Conservation (phyloP, 53 echinoderm and acorn worm genomes). For the Mesocentrotus franciscanus region DNA sequence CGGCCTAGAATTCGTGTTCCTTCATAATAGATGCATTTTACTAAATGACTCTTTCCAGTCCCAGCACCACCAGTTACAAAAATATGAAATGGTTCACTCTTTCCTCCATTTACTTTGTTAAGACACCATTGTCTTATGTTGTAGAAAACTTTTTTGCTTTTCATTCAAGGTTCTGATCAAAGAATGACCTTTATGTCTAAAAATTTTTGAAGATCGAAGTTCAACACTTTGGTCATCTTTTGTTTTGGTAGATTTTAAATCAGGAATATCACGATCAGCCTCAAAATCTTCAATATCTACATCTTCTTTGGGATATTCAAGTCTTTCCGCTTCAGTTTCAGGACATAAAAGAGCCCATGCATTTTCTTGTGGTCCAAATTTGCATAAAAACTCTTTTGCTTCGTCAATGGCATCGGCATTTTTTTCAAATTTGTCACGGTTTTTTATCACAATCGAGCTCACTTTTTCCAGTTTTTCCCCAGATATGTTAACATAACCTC, state of each 20-base stretch:
- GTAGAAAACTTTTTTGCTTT: constrained; percentile 70
- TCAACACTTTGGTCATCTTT: not conserved
- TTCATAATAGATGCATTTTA: constrained; percentile 75
- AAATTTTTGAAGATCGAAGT: constrained; percentile 25
- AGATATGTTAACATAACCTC: constrained; percentile 27
- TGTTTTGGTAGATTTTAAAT: not conserved
- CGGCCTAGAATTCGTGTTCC: constrained; percentile 69
- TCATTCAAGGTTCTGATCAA: constrained; percentile 73
- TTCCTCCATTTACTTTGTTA: constrained; percentile 68
- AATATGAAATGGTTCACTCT: constrained; percentile 71
- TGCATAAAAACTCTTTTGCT: constrained; percentile 55
- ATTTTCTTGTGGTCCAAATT: constrained; percentile 71
- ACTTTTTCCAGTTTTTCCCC: constrained; percentile 50
- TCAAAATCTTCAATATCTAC: constrained; percentile 58
- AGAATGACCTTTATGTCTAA: constrained; percentile 44
- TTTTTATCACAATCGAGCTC: not conserved
- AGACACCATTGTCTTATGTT: constrained; percentile 76
- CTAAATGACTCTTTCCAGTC: constrained; percentile 77
- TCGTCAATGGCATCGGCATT: constrained; percentile 51
- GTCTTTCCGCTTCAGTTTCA: constrained; percentile 64
- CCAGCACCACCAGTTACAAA: constrained; percentile 79
- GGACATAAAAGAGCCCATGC: constrained; percentile 72
- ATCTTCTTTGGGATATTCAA: constrained; percentile 47
- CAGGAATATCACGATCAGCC: not conserved
- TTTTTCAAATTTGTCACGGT: not conserved